Evolutionary conservation across 2,113 vertebrate species (phyloP).

Genomic region (Cololabis saira): DNA sequence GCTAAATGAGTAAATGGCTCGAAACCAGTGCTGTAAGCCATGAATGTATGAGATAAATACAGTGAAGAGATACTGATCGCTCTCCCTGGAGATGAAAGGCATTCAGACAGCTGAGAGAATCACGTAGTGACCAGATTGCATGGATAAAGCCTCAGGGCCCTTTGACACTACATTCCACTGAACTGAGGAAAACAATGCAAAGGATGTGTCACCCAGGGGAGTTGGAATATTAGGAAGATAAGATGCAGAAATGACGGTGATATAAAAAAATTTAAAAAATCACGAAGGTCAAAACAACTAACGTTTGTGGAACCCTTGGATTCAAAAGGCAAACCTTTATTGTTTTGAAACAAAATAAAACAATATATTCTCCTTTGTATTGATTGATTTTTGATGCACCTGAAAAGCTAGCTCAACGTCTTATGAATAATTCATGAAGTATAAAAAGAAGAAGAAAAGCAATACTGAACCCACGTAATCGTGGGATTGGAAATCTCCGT

Average conservation of each 20-base stretch:
- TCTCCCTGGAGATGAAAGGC: slow-evolving; percentile 61
- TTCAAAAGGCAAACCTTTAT: too few species aligned
- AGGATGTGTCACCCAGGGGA: not conserved
- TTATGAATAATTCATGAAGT: too few species aligned
- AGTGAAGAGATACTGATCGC: slow-evolving; percentile 55
- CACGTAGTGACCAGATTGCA: slow-evolving; percentile 38
- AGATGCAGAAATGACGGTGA: too few species aligned
- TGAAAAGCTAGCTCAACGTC: too few species aligned
- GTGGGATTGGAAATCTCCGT: too few species aligned
- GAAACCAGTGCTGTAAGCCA: slow-evolving; percentile 59
- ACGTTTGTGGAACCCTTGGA: not conserved
- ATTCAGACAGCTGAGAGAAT: slow-evolving; percentile 55
- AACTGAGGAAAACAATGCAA: not conserved
- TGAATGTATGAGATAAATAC: slow-evolving; percentile 41
- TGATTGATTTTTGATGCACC: too few species aligned
- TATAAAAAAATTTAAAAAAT: not conserved
- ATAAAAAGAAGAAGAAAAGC: too few species aligned
- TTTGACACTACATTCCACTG: slow-evolving; percentile 28
- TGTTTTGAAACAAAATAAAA: too few species aligned
- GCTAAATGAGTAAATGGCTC: slow-evolving; percentile 40
- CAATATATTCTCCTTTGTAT: too few species aligned
- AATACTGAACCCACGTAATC: too few species aligned
- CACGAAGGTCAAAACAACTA: not conserved
- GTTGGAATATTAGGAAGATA: too few species aligned
- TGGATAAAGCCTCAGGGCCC: slow-evolving; percentile 38